Evolutionary conservation across 2,888 invertebrate species (phyloP).

Genomic region (Eugnorisma glareosa): DNA sequence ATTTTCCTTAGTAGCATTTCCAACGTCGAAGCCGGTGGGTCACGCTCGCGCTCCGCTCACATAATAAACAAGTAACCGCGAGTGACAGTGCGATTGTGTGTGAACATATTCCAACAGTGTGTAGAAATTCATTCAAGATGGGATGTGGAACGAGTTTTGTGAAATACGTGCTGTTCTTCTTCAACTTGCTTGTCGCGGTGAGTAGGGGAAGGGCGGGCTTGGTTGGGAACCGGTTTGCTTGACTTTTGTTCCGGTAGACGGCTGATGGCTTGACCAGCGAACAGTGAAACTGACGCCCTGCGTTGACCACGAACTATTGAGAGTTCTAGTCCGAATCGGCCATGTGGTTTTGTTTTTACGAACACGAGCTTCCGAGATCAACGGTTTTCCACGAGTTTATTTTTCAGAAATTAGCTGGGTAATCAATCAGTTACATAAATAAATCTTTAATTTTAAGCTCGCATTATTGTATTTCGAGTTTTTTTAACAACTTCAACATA

Average conservation of each 20-base stretch:
- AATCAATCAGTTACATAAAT: background rate
- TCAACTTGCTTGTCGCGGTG: slow-evolving; percentile 94
- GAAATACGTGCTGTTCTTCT: slow-evolving; percentile 95
- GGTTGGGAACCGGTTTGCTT: slow-evolving; percentile 81
- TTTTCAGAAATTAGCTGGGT: background rate
- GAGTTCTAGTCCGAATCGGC: slow-evolving; percentile 27
- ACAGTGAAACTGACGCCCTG: slow-evolving; percentile 75
- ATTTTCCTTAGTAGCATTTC: slow-evolving; percentile 84
- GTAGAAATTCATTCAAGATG: slow-evolving; percentile 85
- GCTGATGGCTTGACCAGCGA: slow-evolving; percentile 82
- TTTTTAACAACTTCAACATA: background rate
- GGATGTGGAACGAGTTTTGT: slow-evolving; percentile 94
- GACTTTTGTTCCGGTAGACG: slow-evolving; percentile 80
- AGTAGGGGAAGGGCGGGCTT: slow-evolving; percentile 88
- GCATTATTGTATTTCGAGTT: background rate
- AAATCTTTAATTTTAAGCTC: background rate
- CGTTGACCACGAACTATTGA: slow-evolving; percentile 44
- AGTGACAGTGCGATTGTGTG: slow-evolving; percentile 85
- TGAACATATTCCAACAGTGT: slow-evolving; percentile 85
- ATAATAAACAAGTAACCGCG: slow-evolving; percentile 79
- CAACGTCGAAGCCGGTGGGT: slow-evolving; percentile 69
- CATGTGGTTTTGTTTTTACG: slow-evolving; percentile 34
- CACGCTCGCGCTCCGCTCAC: slow-evolving; percentile 67
- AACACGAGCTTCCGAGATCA: background rate
- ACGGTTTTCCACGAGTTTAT: slow-evolving; percentile 14